phyloP scores from a whole-genome alignment of 2,888 invertebrate genomes.

The Cryptosula pallasiana region DNA sequence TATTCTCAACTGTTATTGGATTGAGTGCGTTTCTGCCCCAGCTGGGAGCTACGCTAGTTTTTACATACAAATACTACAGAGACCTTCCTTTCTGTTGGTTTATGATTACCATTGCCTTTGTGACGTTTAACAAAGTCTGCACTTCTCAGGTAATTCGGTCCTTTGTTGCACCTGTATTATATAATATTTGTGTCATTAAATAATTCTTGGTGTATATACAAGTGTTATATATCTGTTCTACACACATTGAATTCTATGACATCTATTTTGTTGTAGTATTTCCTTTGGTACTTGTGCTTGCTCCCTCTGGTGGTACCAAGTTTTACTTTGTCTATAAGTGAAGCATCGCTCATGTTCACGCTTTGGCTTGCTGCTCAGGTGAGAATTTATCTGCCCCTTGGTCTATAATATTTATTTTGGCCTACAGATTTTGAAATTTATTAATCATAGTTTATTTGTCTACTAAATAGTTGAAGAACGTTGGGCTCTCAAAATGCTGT shows the following conservation, averaged over 20 bases:
- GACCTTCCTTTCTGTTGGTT: constrained; percentile 81
- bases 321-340: constrained; percentile 34
- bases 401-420: no score
- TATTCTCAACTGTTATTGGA: constrained; percentile 57
- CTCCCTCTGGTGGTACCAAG: constrained; percentile 62
- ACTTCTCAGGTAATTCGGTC: constrained; percentile 80
- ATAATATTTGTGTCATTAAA: no score
- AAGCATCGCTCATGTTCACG: constrained; percentile 57
- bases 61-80: constrained; percentile 41
- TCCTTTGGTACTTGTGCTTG: constrained; percentile 85
- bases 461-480: no score
- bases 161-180: no score
- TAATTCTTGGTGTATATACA: no score
- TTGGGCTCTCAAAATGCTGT: no score
- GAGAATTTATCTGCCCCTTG: constrained; percentile 26
- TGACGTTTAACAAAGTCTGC: constrained; percentile 88
- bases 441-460: no score
- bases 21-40: constrained; percentile 65
- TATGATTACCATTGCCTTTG: constrained; percentile 76
- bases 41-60: constrained; percentile 54
- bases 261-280: constrained; percentile 53
- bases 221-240: no score
- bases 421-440: no score
- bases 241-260: no score
- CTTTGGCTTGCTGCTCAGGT: constrained; percentile 56